Evolutionary conservation across 2,888 invertebrate species (phyloP).

Genomic region (Flexamia atlantica): DNA sequence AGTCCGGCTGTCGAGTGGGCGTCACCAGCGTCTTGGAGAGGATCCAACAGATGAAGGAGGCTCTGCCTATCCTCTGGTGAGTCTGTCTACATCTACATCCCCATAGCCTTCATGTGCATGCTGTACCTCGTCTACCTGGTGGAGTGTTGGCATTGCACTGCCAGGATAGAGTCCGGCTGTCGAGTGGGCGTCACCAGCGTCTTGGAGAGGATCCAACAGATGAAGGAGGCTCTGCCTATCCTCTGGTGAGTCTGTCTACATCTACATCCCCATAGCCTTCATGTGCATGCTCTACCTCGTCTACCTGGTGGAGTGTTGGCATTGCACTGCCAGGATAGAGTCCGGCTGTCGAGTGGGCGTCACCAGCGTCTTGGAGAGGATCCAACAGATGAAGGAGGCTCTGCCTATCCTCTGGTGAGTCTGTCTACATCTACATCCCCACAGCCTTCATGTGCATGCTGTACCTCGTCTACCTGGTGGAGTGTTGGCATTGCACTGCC

Average conservation of each 20-base stretch:
- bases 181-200: conserved; percentile 82
- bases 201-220: conserved; percentile 81
- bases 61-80: conserved; percentile 87
- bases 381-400: conserved; percentile 82
- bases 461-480: conserved; percentile 90
- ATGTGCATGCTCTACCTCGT: conserved; percentile 88
- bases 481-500: conserved; percentile 89
- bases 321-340: conserved; percentile 86
- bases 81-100: conserved; percentile 87
- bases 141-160: conserved; percentile 90
- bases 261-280: conserved; percentile 90
- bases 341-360: conserved; percentile 81
- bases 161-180: conserved; percentile 81
- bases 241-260: conserved; percentile 87
- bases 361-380: conserved; percentile 81
- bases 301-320: conserved; percentile 91
- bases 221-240: conserved; percentile 84
- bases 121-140: conserved; percentile 90
- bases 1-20: conserved; percentile 81
- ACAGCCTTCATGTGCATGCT: conserved; percentile 86
- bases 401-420: conserved; percentile 86
- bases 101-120: conserved; percentile 87
- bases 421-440: conserved; percentile 74
- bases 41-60: conserved; percentile 82
- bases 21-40: conserved; percentile 82